A percentile compares a stretch with the other conserved stretches of the same genome.
These are phyloP conservation scores for Elgaria multicarinata DNA, from an alignment of 2,113 vertebrate genomes.

Conservation along the genomic window DNA sequence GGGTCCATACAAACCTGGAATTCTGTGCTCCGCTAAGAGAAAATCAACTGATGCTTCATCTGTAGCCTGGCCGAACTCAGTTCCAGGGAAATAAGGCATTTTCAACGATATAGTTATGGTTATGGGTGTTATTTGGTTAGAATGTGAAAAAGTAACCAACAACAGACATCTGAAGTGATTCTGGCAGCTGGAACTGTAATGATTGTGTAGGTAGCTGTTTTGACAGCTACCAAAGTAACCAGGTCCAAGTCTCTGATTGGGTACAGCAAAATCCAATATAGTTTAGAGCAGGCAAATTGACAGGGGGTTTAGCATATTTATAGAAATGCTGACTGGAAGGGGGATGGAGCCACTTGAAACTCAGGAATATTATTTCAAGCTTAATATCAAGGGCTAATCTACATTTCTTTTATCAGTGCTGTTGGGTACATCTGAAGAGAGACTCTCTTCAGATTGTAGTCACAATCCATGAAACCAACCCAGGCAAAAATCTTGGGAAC, in stretches of 20 bases:
- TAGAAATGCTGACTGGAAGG: background rate
- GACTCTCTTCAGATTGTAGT: background rate
- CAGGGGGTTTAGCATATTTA: background rate
- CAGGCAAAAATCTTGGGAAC: background rate
- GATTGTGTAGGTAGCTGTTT: background rate
- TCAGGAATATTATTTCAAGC: background rate
- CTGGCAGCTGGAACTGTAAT: background rate
- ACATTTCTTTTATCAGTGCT: background rate
- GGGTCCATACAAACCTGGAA: background rate
- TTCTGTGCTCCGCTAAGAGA: background rate
- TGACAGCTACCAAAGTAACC: background rate
- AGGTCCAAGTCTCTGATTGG: background rate
- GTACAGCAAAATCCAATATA: no score
- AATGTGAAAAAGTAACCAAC: background rate
- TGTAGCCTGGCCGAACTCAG: background rate
- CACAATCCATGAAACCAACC: background rate
- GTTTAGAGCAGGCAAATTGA: background rate
- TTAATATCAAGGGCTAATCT: background rate
- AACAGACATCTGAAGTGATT: background rate
- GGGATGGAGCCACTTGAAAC: background rate
- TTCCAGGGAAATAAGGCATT: background rate
- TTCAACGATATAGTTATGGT: background rate
- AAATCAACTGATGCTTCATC: background rate
- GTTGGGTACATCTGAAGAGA: background rate
- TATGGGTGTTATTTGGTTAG: background rate